Percentiles rank a stretch among this genome's conserved stretches.
phyloP scores from a whole-genome alignment of 1,140 invertebrate genomes.

The Doryteuthis pealeii region DNA sequence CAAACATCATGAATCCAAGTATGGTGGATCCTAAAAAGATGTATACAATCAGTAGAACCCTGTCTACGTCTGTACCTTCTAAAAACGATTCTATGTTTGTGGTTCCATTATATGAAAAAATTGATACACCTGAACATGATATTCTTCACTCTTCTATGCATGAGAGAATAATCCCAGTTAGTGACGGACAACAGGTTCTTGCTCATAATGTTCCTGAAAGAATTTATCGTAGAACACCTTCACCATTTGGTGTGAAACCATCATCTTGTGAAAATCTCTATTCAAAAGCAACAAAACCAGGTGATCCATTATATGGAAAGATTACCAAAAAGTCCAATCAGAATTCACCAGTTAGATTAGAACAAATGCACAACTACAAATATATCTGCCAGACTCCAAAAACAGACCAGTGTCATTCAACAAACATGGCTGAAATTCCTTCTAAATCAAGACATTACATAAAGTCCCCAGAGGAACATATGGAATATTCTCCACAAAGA shows the following conservation, averaged over 20 bases:
- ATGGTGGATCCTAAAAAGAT: not conserved
- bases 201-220: not conserved
- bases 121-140: not conserved
- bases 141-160: not conserved
- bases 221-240: not conserved
- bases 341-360: not conserved
- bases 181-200: not conserved
- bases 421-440: no score
- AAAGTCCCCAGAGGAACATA: no score
- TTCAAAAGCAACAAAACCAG: constrained; percentile 4
- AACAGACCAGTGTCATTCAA: no score
- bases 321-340: not conserved
- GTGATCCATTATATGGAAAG: not conserved
- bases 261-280: not conserved
- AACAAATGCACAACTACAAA: no score
- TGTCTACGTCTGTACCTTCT: not conserved
- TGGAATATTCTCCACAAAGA: no score
- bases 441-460: no score
- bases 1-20: not conserved
- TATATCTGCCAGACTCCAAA: no score
- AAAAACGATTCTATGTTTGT: not conserved
- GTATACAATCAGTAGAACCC: not conserved
- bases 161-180: not conserved
- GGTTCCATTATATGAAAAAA: not conserved
- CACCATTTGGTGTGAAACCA: not conserved